Evolutionary conservation across 1,140 invertebrate species (phyloP).

Genomic region (Caenorhabditis elegans): DNA sequence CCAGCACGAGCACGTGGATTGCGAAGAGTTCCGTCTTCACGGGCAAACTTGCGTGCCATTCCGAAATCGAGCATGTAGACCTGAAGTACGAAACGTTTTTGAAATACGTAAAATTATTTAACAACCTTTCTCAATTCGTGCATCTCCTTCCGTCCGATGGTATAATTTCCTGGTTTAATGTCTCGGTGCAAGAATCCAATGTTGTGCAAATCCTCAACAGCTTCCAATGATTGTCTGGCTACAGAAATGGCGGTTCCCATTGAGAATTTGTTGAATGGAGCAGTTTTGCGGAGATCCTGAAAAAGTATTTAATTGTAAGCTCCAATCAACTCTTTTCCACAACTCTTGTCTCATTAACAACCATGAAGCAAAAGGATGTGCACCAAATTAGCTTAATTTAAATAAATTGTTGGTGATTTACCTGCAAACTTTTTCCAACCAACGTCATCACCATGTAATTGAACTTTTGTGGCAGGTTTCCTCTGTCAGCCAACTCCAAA

Average conservation of each 20-base stretch:
- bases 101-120: not conserved
- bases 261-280: constrained; percentile 49
- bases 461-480: constrained; percentile 35
- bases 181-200: constrained; percentile 58
- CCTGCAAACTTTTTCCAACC: constrained; percentile 51
- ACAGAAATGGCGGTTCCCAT: constrained; percentile 56
- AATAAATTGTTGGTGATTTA: not conserved
- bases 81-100: not conserved
- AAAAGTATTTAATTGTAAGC: not conserved
- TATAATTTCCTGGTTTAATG: constrained; percentile 48
- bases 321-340: not conserved
- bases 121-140: constrained; percentile 44
- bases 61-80: constrained; percentile 57
- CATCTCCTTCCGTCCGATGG: constrained; percentile 37
- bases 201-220: constrained; percentile 52
- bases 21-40: constrained; percentile 52
- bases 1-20: constrained; percentile 51
- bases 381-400: not conserved
- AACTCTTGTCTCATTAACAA: no score
- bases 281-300: constrained; percentile 45
- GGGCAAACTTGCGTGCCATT: constrained; percentile 51
- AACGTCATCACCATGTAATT: constrained; percentile 57
- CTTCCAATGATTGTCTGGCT: constrained; percentile 54
- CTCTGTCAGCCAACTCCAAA: constrained; percentile 33
- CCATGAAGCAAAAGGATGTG: no score